phyloP scores from a whole-genome alignment of 2,888 invertebrate genomes.

The Drosophila mimica region DNA sequence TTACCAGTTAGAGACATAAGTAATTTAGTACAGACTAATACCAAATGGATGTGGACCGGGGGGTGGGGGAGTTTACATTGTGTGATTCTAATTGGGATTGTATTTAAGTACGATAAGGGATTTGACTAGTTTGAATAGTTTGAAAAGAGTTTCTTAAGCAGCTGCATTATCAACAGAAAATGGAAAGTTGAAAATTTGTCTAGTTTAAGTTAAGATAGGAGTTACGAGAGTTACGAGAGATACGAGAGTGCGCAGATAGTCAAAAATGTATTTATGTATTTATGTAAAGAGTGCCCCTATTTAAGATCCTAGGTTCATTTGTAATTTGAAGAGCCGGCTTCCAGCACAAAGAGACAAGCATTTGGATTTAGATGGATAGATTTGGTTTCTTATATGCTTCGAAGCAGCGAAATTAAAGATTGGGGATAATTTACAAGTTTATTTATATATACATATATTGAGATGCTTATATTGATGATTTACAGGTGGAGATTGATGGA shows the following conservation, averaged over 20 bases:
- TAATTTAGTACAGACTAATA: conserved; percentile 14
- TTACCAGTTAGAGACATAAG: conserved; percentile 23
- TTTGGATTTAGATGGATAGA: conserved; percentile 1
- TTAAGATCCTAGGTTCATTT: background rate
- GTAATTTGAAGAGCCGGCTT: background rate
- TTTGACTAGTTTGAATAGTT: background rate
- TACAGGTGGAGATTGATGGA: conserved; percentile 10
- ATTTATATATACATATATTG: conserved; percentile 7
- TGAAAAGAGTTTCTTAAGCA: conserved; percentile 14
- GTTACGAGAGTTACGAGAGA: conserved; percentile 6
- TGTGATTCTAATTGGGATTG: conserved; percentile 27
- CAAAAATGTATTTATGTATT: conserved; percentile 3
- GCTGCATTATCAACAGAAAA: conserved; percentile 21
- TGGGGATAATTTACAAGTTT: conserved; percentile 5
- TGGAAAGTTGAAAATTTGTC: conserved; percentile 8
- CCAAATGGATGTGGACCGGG: conserved; percentile 23
- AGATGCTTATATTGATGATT: conserved; percentile 6
- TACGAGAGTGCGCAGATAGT: conserved; percentile 29
- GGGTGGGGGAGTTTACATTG: background rate
- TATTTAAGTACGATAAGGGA: conserved; percentile 12
- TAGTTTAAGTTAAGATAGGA: background rate
- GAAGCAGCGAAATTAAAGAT: conserved; percentile 34
- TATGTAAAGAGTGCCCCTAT: background rate
- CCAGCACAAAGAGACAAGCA: conserved; percentile 15
- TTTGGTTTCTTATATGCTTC: conserved; percentile 10